Evolutionary conservation across 2,888 invertebrate genomes (phyloP).

Genomic region (Ophion obscuratus): DNA sequence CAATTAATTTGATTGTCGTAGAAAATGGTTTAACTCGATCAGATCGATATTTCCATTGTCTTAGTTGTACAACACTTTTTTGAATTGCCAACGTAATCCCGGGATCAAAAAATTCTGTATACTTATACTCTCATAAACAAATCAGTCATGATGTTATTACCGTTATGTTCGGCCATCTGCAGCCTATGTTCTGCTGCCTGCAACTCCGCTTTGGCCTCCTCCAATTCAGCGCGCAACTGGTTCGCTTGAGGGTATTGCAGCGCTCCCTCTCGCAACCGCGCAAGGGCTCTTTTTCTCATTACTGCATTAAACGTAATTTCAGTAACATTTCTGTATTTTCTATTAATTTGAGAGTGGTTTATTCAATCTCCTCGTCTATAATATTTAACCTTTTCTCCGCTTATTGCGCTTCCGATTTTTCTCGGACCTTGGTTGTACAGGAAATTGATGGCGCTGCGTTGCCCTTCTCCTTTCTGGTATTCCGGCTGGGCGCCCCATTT

Average conservation of each 20-base stretch:
- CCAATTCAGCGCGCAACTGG: not conserved
- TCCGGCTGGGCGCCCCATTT: too few relatives aligned
- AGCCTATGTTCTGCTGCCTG: not conserved
- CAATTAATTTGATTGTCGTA: too few relatives aligned
- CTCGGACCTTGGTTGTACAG: not conserved
- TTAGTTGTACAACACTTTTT: not conserved
- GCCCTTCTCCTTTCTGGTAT: too few relatives aligned
- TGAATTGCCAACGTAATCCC: not conserved
- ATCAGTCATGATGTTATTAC: not conserved
- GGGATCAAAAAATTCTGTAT: not conserved
- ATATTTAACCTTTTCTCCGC: not conserved
- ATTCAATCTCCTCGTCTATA: not conserved
- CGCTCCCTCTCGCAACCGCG: conserved; percentile 14
- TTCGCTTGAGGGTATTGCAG: not conserved
- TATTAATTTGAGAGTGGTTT: not conserved
- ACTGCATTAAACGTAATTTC: not conserved
- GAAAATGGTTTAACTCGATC: too few relatives aligned
- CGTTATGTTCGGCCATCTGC: not conserved
- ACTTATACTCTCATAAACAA: not conserved
- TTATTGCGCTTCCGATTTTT: conserved; percentile 8
- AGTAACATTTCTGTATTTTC: not conserved
- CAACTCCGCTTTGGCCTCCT: not conserved
- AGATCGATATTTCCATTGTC: too few relatives aligned
- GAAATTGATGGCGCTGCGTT: not conserved
- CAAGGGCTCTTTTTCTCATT: not conserved